A percentile compares a stretch with the other conserved stretches of the same genome.
Conservation (phyloP, 2,888 invertebrate genomes). For the Drosophila robusta region DNA sequence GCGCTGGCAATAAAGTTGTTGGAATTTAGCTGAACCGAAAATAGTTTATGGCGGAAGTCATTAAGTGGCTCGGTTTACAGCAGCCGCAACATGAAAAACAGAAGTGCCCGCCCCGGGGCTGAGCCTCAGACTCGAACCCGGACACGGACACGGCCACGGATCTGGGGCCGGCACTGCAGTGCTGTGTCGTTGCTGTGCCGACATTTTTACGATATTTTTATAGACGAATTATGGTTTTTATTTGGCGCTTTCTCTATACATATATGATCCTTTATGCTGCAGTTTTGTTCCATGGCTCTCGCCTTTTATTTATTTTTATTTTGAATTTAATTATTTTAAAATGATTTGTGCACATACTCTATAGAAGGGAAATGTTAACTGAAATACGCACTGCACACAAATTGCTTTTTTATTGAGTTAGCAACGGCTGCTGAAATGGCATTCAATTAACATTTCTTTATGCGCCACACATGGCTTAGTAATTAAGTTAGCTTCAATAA, state of each 20-base stretch:
- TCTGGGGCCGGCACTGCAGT: conserved; percentile 9
- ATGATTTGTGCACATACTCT: conserved; percentile 61
- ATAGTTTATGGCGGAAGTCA: conserved; percentile 81
- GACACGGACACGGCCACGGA: conserved; percentile 10
- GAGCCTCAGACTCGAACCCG: conserved; percentile 11
- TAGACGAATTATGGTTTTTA: conserved; percentile 79
- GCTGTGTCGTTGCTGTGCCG: conserved; percentile 47
- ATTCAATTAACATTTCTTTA: conserved; percentile 72
- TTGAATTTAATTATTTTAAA: conserved; percentile 75
- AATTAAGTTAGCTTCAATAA: conserved; percentile 63
- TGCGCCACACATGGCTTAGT: conserved; percentile 42
- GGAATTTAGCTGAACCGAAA: conserved; percentile 80
- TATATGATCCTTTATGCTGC: conserved; percentile 59
- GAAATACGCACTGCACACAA: conserved; percentile 56
- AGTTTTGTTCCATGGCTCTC: conserved; percentile 33
- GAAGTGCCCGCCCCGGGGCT: conserved; percentile 63
- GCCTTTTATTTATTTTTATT: conserved; percentile 31
- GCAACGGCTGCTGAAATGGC: conserved; percentile 38
- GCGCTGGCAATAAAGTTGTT: conserved; percentile 76
- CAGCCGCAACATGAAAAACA: conserved; percentile 80
- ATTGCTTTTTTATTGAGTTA: conserved; percentile 73
- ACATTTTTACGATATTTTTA: conserved; percentile 77
- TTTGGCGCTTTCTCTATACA: conserved; percentile 60
- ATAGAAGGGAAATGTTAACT: conserved; percentile 30
- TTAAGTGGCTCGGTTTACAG: conserved; percentile 80